Conservation (phyloP, 2,797 vertebrate species). For the Gastrophryne carolinensis region DNA sequence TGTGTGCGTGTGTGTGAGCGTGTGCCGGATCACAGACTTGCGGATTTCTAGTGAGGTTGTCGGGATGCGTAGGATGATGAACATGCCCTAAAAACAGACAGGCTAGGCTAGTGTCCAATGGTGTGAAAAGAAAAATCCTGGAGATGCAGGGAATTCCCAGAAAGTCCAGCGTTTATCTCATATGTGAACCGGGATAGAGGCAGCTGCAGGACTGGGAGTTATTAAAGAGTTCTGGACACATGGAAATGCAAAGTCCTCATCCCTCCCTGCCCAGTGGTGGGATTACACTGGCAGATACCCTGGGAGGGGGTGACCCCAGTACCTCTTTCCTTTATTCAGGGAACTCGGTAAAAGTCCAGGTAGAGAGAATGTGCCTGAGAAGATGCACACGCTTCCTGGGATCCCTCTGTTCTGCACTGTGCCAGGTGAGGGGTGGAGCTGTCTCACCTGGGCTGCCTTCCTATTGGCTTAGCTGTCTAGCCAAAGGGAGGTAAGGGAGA, state of each 20-base stretch:
- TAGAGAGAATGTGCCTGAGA: slow-evolving; percentile 25
- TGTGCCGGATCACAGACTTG: no score
- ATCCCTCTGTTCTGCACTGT: slow-evolving; percentile 28
- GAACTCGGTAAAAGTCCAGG: slow-evolving; percentile 14
- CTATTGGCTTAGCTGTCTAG: slow-evolving; percentile 26
- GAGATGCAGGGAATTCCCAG: slow-evolving; percentile 19
- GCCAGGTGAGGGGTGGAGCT: slow-evolving; percentile 46
- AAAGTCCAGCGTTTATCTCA: slow-evolving; percentile 26
- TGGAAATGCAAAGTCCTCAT: slow-evolving; percentile 29
- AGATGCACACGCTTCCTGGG: slow-evolving; percentile 24
- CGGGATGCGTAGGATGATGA: not conserved
- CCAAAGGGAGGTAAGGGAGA: slow-evolving; percentile 39
- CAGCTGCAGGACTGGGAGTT: slow-evolving; percentile 27
- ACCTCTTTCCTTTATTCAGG: slow-evolving; percentile 28
- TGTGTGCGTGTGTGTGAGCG: no score
- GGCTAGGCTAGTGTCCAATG: slow-evolving; percentile 14
- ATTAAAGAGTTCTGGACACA: slow-evolving; percentile 38
- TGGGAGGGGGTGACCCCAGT: slow-evolving; percentile 36
- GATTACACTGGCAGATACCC: slow-evolving; percentile 23
- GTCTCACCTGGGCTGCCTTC: slow-evolving; percentile 37
- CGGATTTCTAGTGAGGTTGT: slow-evolving; percentile 11
- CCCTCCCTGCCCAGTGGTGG: slow-evolving; percentile 6
- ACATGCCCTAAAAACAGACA: slow-evolving; percentile 34
- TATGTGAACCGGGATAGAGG: slow-evolving; percentile 13
- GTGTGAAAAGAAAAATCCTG: slow-evolving; percentile 28